Evolutionary conservation across 2,888 invertebrate species (phyloP).

Genomic region (Pandemis cinnamomeana): DNA sequence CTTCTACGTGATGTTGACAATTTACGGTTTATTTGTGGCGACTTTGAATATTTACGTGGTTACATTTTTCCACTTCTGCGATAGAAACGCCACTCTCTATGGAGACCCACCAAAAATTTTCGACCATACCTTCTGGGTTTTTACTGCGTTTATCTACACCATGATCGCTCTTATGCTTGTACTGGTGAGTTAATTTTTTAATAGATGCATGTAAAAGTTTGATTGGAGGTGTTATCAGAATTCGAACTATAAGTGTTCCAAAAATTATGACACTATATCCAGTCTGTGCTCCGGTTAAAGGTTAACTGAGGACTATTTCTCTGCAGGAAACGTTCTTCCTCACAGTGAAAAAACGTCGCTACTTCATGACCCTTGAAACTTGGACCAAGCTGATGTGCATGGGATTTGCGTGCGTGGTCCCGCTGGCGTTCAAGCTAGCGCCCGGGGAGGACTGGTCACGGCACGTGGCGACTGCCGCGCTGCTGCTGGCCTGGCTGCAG

Average conservation of each 20-base stretch:
- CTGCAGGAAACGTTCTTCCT: constrained; percentile 81
- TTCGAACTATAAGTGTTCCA: no score
- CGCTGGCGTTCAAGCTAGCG: constrained; percentile 62
- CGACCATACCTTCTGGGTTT: constrained; percentile 16
- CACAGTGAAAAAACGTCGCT: constrained; percentile 76
- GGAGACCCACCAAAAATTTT: constrained; percentile 1
- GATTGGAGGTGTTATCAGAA: no score
- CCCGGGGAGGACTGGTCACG: constrained; percentile 69
- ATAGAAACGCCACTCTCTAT: constrained; percentile 36
- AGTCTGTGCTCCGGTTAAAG: not conserved
- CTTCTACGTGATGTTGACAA: constrained; percentile 59
- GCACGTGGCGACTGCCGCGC: constrained; percentile 80
- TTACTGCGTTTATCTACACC: constrained; percentile 24
- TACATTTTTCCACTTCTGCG: constrained; percentile 48
- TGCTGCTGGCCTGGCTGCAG: constrained; percentile 84
- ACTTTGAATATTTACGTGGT: constrained; percentile 60
- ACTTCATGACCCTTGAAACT: constrained; percentile 81
- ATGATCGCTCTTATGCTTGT: constrained; percentile 35
- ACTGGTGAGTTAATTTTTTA: constrained; percentile 15
- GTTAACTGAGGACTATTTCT: not conserved
- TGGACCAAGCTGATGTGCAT: constrained; percentile 83
- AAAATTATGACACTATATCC: no score
- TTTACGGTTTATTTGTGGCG: constrained; percentile 63
- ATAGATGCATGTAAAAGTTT: no score
- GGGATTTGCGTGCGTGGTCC: constrained; percentile 71